Conservation (phyloP, 2,888 invertebrate species). For the Lathronympha strigana region DNA sequence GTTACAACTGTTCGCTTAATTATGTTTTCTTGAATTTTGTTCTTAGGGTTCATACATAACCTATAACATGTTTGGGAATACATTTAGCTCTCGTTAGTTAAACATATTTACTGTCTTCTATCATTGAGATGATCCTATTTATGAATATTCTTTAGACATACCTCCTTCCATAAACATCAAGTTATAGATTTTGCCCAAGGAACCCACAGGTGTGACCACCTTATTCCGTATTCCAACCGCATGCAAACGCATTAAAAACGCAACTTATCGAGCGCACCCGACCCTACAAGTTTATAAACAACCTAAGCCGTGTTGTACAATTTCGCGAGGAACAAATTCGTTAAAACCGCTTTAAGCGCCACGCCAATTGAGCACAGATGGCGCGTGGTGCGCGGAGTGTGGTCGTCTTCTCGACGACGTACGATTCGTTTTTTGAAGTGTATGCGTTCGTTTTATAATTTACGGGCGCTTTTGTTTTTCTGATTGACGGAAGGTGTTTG, state of each 20-base stretch:
- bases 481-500: conserved; percentile 38
- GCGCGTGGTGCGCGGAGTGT: conserved; percentile 75
- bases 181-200: no score
- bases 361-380: conserved; percentile 80
- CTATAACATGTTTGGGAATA: no score
- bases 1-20: no score
- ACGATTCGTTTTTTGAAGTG: conserved; percentile 63
- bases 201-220: no score
- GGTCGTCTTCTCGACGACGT: conserved; percentile 67
- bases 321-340: conserved; percentile 68
- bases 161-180: no score
- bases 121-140: no score
- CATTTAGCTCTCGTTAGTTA: no score
- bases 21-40: no score
- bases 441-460: conserved; percentile 53
- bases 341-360: conserved; percentile 60
- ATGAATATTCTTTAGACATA: no score
- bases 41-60: no score
- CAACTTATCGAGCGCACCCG: conserved; percentile 7
- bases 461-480: conserved; percentile 45
- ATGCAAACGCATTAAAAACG: background rate
- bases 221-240: background rate
- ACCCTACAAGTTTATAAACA: conserved; percentile 43
- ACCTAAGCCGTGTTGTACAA: conserved; percentile 47
- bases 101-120: no score